Base-by-base conservation (phyloP, 2,888 invertebrate species). In the Neocrepidodera transversa region DNA sequence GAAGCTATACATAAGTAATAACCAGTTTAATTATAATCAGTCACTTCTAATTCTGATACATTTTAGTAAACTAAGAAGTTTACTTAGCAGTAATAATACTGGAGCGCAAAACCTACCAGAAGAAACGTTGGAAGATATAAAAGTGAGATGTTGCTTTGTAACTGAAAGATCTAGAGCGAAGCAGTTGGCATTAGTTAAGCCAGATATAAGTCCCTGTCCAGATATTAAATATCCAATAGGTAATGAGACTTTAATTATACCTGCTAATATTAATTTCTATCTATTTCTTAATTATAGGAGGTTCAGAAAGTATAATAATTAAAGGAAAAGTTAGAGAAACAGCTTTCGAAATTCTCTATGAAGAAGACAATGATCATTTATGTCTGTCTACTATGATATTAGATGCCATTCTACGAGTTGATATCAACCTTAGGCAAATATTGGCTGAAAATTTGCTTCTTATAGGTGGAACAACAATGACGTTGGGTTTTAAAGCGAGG, bases 81-180 rank as follows among this genome's bases (percentile, higher is more conserved):
- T 78, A 54, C 76, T 90, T 38, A 78, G 79, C 63, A 75, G 71
- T 42, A 81, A 83, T 62, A 76, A 86, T 65, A 72, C 77, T 1
- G 80, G 82, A 16, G 76, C 86, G 8, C 70, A 72, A 11, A 72
- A 80, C 17, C 79, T 89, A 14, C 74, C 83, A 0, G 85, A 86
- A 4, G 74, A 80, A 11, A 79, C 86, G 20, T 76, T 93, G 13
- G 93, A 93, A 79, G 92, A 93, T 74, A 89, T 93, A 47, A 88
- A 87, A 82, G 91, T 93, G 13, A 86, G 93, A 66, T 89, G 92
- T 14, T 96, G 96, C 77, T 95, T 97, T 82, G 93, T 95, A 11
- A 92, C 92, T 1, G 88, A 85, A 26, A 82, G 87, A 28, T 85
- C 86, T 50, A 84, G 95, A 67, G 88, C 91, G 1, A 80, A 82